phyloP scores from a whole-genome alignment of 2,113 vertebrate genomes.

The Sphyrna mokarran region DNA sequence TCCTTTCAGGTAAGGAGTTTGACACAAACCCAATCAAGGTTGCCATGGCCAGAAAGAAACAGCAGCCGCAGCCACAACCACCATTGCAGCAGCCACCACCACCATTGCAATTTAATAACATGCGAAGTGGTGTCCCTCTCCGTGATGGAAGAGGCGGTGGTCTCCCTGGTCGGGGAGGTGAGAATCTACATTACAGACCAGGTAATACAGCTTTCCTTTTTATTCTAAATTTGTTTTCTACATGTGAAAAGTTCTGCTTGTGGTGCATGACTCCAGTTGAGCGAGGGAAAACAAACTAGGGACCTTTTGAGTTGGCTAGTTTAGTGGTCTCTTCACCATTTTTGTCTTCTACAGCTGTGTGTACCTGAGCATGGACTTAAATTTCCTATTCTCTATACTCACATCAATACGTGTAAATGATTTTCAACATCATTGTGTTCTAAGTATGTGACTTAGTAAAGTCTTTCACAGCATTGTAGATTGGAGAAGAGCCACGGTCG shows the following conservation, averaged over 20 bases:
- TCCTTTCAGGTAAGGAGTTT: slow-evolving; percentile 75
- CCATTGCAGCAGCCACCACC: slow-evolving; percentile 25
- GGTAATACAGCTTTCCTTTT: not conserved
- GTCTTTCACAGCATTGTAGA: not conserved
- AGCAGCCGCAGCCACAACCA: slow-evolving; percentile 43
- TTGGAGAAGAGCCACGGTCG: not conserved
- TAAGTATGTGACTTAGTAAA: not conserved
- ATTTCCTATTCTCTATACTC: not conserved
- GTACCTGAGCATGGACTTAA: not conserved
- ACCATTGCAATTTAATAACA: slow-evolving; percentile 64
- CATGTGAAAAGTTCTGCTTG: too few species aligned
- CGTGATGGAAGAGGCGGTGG: slow-evolving; percentile 73
- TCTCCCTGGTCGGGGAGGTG: slow-evolving; percentile 79
- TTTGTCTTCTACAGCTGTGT: not conserved
- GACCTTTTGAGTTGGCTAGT: not conserved
- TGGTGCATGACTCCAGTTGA: not conserved
- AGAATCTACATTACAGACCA: not conserved
- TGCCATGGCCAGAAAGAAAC: slow-evolving; percentile 76
- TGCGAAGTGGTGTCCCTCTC: slow-evolving; percentile 76
- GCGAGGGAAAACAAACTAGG: not conserved
- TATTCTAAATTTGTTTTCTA: not conserved
- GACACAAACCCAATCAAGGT: slow-evolving; percentile 83
- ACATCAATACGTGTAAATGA: not conserved
- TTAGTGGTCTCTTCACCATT: not conserved
- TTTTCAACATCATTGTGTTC: not conserved